Evolutionary conservation across 2,888 invertebrate genomes (phyloP).

Genomic region (Lasioglossum leucozonium): DNA sequence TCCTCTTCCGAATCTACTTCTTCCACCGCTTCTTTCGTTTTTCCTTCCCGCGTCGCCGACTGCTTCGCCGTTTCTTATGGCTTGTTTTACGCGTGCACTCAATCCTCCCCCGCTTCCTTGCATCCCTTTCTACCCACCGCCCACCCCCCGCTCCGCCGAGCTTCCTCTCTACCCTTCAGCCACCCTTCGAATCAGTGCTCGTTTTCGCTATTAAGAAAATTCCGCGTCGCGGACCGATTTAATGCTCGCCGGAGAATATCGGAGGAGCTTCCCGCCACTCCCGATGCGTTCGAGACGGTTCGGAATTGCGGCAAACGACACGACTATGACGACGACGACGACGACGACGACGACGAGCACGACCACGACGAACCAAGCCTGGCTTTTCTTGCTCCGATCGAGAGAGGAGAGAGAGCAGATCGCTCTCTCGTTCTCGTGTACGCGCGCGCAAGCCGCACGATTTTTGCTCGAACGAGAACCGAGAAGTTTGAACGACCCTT

Average conservation of each 20-base stretch:
- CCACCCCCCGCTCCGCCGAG: constrained; percentile 13
- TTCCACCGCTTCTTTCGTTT: constrained; percentile 25
- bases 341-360: background rate
- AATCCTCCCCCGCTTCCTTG: constrained; percentile 20
- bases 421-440: background rate
- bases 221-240: constrained; percentile 63
- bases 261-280: constrained; percentile 33
- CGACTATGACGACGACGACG: background rate
- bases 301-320: constrained; percentile 1
- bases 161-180: constrained; percentile 30
- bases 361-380: background rate
- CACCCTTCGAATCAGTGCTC: constrained; percentile 62
- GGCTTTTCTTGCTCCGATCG: constrained; percentile 49
- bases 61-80: constrained; percentile 21
- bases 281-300: constrained; percentile 32
- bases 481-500: constrained; percentile 65
- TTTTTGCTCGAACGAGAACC: constrained; percentile 56
- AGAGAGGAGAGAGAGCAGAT: background rate
- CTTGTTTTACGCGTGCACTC: constrained; percentile 24
- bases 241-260: constrained; percentile 60
- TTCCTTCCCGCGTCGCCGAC: constrained; percentile 6
- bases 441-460: constrained; percentile 14
- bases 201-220: constrained; percentile 69
- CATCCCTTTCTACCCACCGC: constrained; percentile 8
- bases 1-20: constrained; percentile 30